These are phyloP conservation scores for Blastobasis lacticolella DNA, from an alignment of 2,888 invertebrate species.

Conservation along the genomic window DNA sequence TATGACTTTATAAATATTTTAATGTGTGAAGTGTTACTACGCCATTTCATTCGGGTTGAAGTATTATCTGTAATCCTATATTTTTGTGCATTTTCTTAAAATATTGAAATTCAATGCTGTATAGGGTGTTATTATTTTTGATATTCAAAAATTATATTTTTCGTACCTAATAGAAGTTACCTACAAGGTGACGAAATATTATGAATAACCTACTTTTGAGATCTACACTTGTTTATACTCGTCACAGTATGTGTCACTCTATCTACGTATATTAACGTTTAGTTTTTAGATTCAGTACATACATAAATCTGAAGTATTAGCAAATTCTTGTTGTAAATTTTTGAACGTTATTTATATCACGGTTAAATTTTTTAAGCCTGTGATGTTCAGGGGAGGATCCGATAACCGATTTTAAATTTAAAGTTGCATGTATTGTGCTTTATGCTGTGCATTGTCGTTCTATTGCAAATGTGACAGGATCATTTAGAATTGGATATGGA, in stretches of 20 bases:
- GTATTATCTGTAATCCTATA: constrained; percentile 37
- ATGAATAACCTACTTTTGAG: constrained; percentile 54
- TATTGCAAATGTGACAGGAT: too few species aligned
- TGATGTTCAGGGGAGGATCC: neutral
- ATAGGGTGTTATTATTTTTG: constrained; percentile 59
- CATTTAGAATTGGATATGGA: neutral
- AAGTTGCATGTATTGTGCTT: neutral
- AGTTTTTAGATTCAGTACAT: constrained; percentile 40
- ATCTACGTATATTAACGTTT: constrained; percentile 23
- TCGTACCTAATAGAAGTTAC: constrained; percentile 41
- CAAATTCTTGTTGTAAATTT: constrained; percentile 24
- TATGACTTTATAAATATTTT: constrained; percentile 5
- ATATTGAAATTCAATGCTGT: constrained; percentile 39
- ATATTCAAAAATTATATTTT: constrained; percentile 67
- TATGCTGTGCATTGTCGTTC: too few species aligned
- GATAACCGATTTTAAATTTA: neutral
- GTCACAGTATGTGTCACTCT: constrained; percentile 51
- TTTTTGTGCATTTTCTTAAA: constrained; percentile 47
- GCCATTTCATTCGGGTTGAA: constrained; percentile 29
- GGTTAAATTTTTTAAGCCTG: constrained; percentile 3
- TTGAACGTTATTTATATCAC: constrained; percentile 20
- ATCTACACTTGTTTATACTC: constrained; percentile 51
- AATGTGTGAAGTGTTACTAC: constrained; percentile 11
- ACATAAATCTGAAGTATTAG: constrained; percentile 26
- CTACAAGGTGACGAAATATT: constrained; percentile 54